Base-by-base conservation (phyloP, 2,888 invertebrate species). In the Helleia helle region DNA sequence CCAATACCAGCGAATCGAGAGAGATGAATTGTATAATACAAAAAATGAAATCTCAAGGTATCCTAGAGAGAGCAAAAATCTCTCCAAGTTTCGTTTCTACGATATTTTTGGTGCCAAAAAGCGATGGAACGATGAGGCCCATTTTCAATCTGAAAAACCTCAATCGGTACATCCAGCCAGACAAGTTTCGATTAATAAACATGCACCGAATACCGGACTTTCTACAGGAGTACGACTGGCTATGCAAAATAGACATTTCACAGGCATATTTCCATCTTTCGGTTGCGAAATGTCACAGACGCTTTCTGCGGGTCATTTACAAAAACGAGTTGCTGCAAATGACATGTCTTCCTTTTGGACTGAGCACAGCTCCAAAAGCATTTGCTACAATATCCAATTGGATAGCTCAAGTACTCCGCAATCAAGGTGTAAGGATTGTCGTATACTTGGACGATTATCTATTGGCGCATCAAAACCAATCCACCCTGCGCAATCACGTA, bases 321-420 rank as follows among this genome's bases (percentile, higher is more conserved):
- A 15, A 38, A 1, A 14, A 36, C 5, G 13, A 43, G 29, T 12
- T 54, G 1, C 28, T 55, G 8, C 46, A 48, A 8, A n/a, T n/a
- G n/a, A n/a, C n/a, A n/a, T n/a, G n/a, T n/a, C n/a, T n/a, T n/a
- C n/a, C n/a, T n/a, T 50, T 52, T 40, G 52, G 52, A 2, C 37
- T 54, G 13, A 39, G 41, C 11, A 30, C 46, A 2, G 50, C 51
- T 1, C 49, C 49, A 3, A 44, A 40, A 5, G 24, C 28, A 0
- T 51, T 51, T 27, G 15, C 52, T 1, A 40, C 26, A n/a, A 24
- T 54, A 3, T 46, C 47, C 5, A 49, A 50, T 26, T 54, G 49
- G 47, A 27, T 54, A 9, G 52, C 49, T n/a, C 42, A 44, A 12
- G 27, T 9, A 1, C 36, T 54, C 1, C 5, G 22, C 39, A 48